A percentile compares a stretch with the other conserved stretches of the same genome.
Evolutionary conservation across 1,140 invertebrate species (phyloP).

Genomic region (Neuroterus valhalla): DNA sequence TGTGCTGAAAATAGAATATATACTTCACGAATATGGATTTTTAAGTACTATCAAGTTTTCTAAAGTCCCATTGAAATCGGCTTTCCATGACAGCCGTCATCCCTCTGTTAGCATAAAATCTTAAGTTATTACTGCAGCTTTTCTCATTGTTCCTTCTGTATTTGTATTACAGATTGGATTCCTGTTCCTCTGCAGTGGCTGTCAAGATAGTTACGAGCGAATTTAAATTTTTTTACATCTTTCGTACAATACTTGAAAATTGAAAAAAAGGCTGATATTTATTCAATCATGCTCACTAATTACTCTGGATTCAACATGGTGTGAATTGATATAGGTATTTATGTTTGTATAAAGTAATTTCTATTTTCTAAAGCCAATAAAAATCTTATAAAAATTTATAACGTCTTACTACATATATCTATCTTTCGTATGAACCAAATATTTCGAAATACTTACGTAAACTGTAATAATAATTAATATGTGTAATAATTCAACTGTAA

Average conservation of each 20-base stretch:
- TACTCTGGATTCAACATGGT: not conserved
- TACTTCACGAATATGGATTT: not conserved
- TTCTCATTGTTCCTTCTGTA: slow-evolving; percentile 25
- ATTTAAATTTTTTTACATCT: slow-evolving; percentile 49
- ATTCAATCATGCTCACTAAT: not conserved
- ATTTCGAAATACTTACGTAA: no score
- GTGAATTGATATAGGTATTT: slow-evolving; percentile 1
- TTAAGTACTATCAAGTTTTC: not conserved
- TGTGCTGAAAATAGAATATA: no score
- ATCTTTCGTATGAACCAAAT: no score
- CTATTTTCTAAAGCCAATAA: not conserved
- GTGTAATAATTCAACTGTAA: no score
- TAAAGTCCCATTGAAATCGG: not conserved
- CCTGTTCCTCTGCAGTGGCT: slow-evolving; percentile 54
- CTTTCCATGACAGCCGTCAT: no score
- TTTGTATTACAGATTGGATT: slow-evolving; percentile 57
- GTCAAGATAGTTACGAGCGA: slow-evolving; percentile 56
- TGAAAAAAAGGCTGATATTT: slow-evolving; percentile 10
- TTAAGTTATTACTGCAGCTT: not conserved
- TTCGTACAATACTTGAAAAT: not conserved
- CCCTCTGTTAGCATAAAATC: no score
- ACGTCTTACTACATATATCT: no score
- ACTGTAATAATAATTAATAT: no score
- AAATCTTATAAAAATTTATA: not conserved
- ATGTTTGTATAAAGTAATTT: slow-evolving; percentile 22